A percentile compares a stretch with the other conserved stretches of the same genome.
phyloP scores from a whole-genome alignment of 2,113 vertebrate species.

The Gasterosteus aculeatus region DNA sequence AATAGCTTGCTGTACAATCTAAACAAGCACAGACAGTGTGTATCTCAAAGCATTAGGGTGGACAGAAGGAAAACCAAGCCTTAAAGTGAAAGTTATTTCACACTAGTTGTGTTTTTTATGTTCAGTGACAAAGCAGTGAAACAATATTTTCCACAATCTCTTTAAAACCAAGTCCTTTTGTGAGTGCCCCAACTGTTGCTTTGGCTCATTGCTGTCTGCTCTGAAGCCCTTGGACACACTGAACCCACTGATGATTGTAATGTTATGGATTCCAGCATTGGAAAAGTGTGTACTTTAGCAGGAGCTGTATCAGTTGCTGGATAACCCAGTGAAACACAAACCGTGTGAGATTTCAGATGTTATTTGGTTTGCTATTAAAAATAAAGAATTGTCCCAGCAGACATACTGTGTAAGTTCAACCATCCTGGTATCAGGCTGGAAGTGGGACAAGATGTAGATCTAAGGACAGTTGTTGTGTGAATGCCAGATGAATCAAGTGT shows the following conservation, averaged over 20 bases:
- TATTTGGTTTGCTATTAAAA: background rate
- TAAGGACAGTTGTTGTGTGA: background rate
- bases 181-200: background rate
- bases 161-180: background rate
- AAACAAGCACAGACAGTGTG: background rate
- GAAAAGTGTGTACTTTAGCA: background rate
- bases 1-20: constrained; percentile 50
- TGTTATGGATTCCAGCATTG: background rate
- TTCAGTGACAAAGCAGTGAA: background rate
- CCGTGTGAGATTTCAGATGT: background rate
- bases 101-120: background rate
- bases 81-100: background rate
- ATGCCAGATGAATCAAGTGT: background rate
- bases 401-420: background rate
- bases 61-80: background rate
- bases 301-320: background rate
- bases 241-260: background rate
- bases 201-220: background rate
- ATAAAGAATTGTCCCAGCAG: background rate
- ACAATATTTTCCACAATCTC: background rate
- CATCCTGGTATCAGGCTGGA: background rate
- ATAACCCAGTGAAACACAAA: background rate
- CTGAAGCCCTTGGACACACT: background rate
- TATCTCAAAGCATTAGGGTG: background rate
- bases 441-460: background rate